These are phyloP conservation scores for Trididemnum miniatum DNA, from an alignment of 23 tunicate genomes.

Conservation along the genomic window DNA sequence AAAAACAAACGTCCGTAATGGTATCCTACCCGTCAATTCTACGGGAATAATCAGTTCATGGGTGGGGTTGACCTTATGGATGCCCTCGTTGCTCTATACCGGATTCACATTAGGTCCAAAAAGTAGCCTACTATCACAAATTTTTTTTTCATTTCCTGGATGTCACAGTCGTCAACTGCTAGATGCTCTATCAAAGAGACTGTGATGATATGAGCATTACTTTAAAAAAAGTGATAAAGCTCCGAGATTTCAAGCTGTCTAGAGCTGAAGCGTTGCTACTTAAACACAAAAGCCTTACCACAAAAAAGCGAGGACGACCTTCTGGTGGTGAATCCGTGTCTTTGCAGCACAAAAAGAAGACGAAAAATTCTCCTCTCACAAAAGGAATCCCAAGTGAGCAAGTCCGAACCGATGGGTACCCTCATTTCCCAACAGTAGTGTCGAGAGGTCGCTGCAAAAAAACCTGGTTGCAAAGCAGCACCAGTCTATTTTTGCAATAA, in stretches of 20 bases:
- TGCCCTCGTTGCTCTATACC: constrained; percentile 14
- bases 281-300: not conserved
- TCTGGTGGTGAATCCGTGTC: constrained; percentile 11
- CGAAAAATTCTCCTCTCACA: constrained; percentile 5
- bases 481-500: constrained; percentile 10
- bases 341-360: constrained; percentile 3
- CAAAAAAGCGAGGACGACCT: constrained; percentile 10
- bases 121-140: constrained; percentile 14
- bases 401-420: constrained; percentile 20
- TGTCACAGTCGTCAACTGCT: constrained; percentile 13
- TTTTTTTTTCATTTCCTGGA: constrained; percentile 9
- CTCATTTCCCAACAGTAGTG: constrained; percentile 6
- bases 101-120: constrained; percentile 8
- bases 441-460: not conserved
- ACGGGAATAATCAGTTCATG: not conserved
- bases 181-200: constrained; percentile 7
- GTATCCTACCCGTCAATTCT: not conserved
- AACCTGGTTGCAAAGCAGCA: constrained; percentile 24
- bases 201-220: not conserved
- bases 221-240: constrained; percentile 5
- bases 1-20: not conserved
- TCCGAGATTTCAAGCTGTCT: constrained; percentile 13
- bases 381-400: not conserved
- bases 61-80: constrained; percentile 18
- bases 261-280: constrained; percentile 3